These are phyloP conservation scores for Oryctolagus cuniculus DNA, from an alignment of 2,113 vertebrate genomes.

Conservation along the genomic window DNA sequence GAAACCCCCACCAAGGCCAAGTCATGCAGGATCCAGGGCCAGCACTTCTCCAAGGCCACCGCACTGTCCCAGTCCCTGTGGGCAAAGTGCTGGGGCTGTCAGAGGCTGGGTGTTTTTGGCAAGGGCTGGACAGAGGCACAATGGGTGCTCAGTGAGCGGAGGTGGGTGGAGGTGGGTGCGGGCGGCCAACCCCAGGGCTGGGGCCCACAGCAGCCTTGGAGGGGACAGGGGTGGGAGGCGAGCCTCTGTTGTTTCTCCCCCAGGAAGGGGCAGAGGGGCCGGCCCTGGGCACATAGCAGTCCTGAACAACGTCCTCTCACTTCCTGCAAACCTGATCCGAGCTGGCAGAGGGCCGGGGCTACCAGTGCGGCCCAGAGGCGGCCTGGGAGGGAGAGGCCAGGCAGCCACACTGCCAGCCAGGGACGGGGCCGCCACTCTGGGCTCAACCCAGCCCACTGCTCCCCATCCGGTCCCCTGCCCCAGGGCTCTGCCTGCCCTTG, in stretches of 20 bases:
- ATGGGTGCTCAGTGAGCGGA: neutral
- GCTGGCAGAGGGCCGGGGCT: neutral
- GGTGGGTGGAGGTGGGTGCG: neutral
- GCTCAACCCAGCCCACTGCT: neutral
- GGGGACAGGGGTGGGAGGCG: too few species aligned
- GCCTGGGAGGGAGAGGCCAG: neutral
- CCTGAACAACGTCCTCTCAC: neutral
- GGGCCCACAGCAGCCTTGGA: neutral
- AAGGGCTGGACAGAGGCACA: neutral
- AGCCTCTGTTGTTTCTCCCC: neutral
- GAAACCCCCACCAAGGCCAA: neutral
- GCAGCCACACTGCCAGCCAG: neutral
- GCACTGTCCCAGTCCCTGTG: neutral
- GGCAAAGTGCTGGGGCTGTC: neutral
- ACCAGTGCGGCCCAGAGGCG: too few species aligned
- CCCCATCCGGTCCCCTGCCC: accelerated
- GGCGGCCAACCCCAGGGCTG: neutral
- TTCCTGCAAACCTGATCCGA: conserved; percentile 8
- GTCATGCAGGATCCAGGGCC: neutral
- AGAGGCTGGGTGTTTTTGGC: neutral
- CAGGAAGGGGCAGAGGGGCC: neutral
- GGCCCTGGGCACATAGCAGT: neutral
- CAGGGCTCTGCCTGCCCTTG: neutral
- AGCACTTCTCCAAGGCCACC: neutral
- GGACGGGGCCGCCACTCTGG: neutral